phyloP scores from a whole-genome alignment of 1,140 invertebrate species.

The Drosophila gunungcola region DNA sequence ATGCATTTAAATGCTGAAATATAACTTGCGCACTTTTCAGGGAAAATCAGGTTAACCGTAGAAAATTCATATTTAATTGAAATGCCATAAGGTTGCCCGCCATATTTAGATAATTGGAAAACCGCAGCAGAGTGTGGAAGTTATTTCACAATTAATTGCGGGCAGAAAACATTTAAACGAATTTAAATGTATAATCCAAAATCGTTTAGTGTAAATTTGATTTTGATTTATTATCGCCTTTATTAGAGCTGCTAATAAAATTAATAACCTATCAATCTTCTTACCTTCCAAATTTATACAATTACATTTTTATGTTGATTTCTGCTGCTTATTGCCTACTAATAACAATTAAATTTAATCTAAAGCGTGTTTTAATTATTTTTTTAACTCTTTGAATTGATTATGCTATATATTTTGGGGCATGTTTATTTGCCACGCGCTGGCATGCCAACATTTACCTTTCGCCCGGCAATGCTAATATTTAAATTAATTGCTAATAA shows the following conservation, averaged over 20 bases:
- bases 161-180: neutral
- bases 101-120: slow-evolving; percentile 28
- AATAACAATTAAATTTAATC: slow-evolving; percentile 15
- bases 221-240: neutral
- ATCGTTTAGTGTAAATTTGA: too few species aligned
- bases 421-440: slow-evolving; percentile 66
- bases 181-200: too few species aligned
- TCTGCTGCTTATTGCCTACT: neutral
- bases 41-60: slow-evolving; percentile 31
- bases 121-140: neutral
- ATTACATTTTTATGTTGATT: slow-evolving; percentile 7
- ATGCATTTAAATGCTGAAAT: slow-evolving; percentile 37
- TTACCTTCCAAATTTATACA: neutral
- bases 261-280: neutral
- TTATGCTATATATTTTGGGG: slow-evolving; percentile 21
- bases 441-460: slow-evolving; percentile 42
- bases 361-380: neutral
- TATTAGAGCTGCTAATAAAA: too few species aligned
- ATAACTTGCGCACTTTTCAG: slow-evolving; percentile 15
- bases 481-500: slow-evolving; percentile 79
- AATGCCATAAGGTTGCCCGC: slow-evolving; percentile 11
- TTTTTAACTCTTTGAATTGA: slow-evolving; percentile 11
- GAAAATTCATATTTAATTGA: slow-evolving; percentile 33
- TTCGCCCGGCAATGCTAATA: slow-evolving; percentile 59
- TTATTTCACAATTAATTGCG: slow-evolving; percentile 12